Conservation (phyloP, 92 coral and sea anemone genomes). For the Umimayanthus chanpuru region DNA sequence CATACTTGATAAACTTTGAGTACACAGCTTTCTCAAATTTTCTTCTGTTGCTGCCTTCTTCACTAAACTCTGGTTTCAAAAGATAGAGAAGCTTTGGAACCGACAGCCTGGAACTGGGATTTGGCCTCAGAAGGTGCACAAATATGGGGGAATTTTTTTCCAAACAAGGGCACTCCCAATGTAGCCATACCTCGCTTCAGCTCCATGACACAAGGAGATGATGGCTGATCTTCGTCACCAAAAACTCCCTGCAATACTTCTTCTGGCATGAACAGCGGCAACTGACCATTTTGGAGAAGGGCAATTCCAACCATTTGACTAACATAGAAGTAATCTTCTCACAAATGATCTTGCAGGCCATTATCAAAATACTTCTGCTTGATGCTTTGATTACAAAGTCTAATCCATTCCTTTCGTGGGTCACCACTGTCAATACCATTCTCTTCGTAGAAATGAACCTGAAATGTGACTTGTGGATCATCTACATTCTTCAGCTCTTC, state of each 20-base stretch:
- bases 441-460: conserved; percentile 62
- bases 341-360: conserved; percentile 47
- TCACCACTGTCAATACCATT: conserved; percentile 58
- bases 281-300: conserved; percentile 55
- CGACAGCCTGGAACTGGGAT: not conserved
- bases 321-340: conserved; percentile 33
- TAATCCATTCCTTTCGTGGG: conserved; percentile 56
- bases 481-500: conserved; percentile 19
- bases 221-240: conserved; percentile 21
- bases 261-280: conserved; percentile 59
- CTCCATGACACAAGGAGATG: conserved; percentile 46
- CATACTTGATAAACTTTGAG: not conserved
- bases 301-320: conserved; percentile 27
- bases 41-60: not conserved
- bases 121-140: conserved; percentile 58
- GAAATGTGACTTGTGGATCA: conserved; percentile 52
- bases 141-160: conserved; percentile 50
- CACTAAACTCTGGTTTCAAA: not conserved
- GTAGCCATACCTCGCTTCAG: conserved; percentile 52
- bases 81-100: not conserved
- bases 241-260: conserved; percentile 54
- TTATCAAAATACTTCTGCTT: conserved; percentile 53
- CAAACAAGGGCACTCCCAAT: conserved; percentile 47
- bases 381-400: conserved; percentile 58
- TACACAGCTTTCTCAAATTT: not conserved